These are phyloP conservation scores for Thryonomys swinderianus DNA, from an alignment of 2,113 vertebrate species.

Conservation along the genomic window DNA sequence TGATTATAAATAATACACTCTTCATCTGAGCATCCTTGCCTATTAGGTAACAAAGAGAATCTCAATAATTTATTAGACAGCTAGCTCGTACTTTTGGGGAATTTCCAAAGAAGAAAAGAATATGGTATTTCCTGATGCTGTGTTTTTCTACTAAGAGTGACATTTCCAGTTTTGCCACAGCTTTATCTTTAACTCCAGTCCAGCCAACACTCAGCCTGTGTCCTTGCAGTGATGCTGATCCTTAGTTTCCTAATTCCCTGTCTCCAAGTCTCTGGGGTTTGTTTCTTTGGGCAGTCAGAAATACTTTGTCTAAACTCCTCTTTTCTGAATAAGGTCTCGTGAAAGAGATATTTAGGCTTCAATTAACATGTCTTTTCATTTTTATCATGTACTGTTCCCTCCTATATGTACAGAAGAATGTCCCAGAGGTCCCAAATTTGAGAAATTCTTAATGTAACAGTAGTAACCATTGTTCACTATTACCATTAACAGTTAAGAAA, in stretches of 20 bases:
- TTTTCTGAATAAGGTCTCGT: neutral
- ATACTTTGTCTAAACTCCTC: neutral
- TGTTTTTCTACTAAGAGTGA: neutral
- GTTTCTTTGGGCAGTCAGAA: neutral
- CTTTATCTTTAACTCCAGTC: neutral
- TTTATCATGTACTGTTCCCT: neutral
- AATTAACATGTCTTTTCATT: neutral
- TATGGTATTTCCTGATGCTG: neutral
- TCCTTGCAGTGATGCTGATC: neutral
- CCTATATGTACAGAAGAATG: neutral
- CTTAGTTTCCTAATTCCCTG: neutral
- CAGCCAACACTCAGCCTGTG: neutral
- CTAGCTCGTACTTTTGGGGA: neutral
- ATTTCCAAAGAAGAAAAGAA: neutral
- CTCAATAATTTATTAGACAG: neutral
- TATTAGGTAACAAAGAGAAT: neutral
- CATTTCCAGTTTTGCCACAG: neutral
- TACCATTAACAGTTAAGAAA: neutral
- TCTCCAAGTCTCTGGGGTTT: neutral
- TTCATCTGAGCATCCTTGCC: neutral
- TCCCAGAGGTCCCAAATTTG: neutral
- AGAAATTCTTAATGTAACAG: neutral
- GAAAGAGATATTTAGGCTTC: neutral
- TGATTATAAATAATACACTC: conserved; percentile 47
- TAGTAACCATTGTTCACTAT: neutral